Conservation (phyloP, 2,113 vertebrate species). For the Bubo scandiacus region DNA sequence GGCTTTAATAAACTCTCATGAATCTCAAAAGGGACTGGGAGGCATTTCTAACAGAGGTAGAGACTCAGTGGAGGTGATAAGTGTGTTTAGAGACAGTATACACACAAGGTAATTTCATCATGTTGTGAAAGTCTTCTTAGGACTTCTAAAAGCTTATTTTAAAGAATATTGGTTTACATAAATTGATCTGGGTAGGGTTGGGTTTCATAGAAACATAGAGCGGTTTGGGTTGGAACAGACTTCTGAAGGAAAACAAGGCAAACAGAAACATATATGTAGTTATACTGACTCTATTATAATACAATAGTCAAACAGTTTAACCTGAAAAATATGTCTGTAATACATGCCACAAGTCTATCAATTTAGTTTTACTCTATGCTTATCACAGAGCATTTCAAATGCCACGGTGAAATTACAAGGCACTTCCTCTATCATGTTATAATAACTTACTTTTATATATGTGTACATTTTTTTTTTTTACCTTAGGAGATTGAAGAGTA, state of each 20-base stretch:
- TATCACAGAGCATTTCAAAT: background rate
- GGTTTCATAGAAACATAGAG: background rate
- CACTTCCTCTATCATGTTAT: background rate
- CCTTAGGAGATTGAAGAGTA: background rate
- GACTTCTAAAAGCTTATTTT: background rate
- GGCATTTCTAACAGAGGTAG: background rate
- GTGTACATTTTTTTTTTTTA: background rate
- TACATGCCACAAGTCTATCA: background rate
- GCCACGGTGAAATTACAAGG: background rate
- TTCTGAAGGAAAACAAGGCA: background rate
- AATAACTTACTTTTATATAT: background rate
- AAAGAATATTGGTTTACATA: background rate
- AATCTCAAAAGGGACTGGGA: background rate
- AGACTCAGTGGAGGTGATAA: background rate
- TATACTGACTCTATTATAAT: background rate
- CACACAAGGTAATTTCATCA: background rate
- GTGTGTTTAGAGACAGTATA: background rate
- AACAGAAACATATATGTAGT: background rate
- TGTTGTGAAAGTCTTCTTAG: background rate
- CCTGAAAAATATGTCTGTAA: background rate
- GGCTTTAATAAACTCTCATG: conserved; percentile 4
- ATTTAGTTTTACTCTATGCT: background rate
- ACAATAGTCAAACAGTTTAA: background rate
- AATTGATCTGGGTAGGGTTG: background rate
- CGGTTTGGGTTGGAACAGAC: background rate